These are phyloP conservation scores for Amphiura filiformis DNA, from an alignment of 35 echinoderm and acorn worm species.

Conservation along the genomic window DNA sequence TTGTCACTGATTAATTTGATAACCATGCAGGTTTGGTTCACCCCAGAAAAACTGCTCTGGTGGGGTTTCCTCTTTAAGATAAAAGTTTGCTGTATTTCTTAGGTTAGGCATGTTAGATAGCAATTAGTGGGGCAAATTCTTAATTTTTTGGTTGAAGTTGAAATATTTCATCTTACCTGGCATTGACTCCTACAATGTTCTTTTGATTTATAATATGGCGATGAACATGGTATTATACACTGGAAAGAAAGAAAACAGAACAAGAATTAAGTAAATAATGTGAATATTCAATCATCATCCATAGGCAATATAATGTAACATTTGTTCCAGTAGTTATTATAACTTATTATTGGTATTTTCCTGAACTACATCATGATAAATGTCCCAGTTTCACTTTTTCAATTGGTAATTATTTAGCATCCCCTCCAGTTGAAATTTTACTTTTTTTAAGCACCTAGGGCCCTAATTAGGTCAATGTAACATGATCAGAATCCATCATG, in stretches of 20 bases:
- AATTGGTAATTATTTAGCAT: too few species aligned
- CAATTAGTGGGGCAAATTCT: not conserved
- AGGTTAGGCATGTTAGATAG: not conserved
- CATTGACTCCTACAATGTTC: constrained; percentile 37
- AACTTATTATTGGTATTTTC: not conserved
- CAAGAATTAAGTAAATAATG: not conserved
- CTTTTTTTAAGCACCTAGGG: too few species aligned
- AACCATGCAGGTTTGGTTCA: too few species aligned
- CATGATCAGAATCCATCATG: too few species aligned
- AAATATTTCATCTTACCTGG: constrained; percentile 24
- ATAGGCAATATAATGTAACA: not conserved
- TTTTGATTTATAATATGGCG: constrained; percentile 28
- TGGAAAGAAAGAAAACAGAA: constrained; percentile 25
- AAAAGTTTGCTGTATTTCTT: not conserved
- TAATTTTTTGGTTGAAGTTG: not conserved
- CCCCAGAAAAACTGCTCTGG: too few species aligned
- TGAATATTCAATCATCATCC: not conserved
- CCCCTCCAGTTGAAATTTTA: too few species aligned
- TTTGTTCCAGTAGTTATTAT: not conserved
- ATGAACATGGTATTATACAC: constrained; percentile 54
- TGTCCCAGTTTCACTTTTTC: too few species aligned
- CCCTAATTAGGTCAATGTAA: too few species aligned
- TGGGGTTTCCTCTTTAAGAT: not conserved
- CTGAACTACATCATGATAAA: not conserved
- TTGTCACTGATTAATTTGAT: too few species aligned